Evolutionary conservation across 1,140 invertebrate species (phyloP).

Genomic region (Apocrypta bakeri): DNA sequence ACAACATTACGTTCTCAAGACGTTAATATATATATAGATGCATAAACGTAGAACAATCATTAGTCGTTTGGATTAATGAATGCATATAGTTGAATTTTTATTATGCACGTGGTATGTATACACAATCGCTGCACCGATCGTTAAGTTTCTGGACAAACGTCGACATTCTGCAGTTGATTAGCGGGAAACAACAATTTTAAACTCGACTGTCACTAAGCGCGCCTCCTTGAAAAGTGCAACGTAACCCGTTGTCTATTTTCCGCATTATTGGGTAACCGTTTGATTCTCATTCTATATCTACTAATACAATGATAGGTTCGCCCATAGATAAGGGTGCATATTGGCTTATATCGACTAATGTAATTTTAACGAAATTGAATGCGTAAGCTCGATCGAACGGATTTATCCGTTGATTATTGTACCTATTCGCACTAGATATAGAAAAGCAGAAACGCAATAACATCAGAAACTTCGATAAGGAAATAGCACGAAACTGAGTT

Average conservation of each 20-base stretch:
- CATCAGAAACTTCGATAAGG: background rate
- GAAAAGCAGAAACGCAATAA: too few relatives aligned
- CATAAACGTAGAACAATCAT: too few relatives aligned
- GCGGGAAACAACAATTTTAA: background rate
- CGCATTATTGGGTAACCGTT: background rate
- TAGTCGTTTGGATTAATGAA: too few relatives aligned
- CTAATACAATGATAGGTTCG: too few relatives aligned
- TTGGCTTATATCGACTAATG: background rate
- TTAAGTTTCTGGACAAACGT: background rate
- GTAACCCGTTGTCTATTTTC: background rate
- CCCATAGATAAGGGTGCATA: too few relatives aligned
- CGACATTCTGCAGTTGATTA: background rate
- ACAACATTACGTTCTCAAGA: background rate
- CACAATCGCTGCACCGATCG: background rate
- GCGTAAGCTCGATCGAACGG: background rate
- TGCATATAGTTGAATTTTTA: background rate
- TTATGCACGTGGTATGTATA: too few relatives aligned
- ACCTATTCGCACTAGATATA: background rate
- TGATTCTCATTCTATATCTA: background rate
- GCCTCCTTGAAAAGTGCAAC: background rate
- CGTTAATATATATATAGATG: background rate
- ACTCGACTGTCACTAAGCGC: background rate
- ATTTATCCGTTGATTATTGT: background rate
- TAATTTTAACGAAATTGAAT: background rate
- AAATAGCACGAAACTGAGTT: background rate